Conservation (phyloP, 2,888 invertebrate genomes). For the Orthosia incerta region DNA sequence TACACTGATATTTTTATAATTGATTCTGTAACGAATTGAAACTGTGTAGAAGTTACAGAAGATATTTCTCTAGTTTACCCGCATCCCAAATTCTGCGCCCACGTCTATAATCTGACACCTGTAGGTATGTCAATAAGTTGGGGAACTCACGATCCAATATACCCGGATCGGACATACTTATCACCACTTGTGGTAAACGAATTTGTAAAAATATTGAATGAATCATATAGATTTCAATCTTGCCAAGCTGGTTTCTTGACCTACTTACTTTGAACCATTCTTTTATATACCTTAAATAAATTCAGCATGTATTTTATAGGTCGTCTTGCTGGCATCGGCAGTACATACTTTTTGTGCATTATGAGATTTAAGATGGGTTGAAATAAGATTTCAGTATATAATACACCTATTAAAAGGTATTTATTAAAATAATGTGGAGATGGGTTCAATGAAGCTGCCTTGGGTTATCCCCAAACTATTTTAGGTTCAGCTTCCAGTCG, state of each 20-base stretch:
- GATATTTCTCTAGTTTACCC: no score
- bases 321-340: constrained; percentile 2
- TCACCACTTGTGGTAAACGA: no score
- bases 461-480: no score
- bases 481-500: no score
- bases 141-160: no score
- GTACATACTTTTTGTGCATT: constrained; percentile 2
- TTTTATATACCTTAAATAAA: background rate
- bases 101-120: no score
- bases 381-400: constrained; percentile 9
- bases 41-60: no score
- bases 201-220: background rate
- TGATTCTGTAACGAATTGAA: no score
- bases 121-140: no score
- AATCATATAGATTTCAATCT: background rate
- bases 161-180: no score
- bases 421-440: constrained; percentile 12
- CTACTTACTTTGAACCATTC: background rate
- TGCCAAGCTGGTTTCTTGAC: background rate
- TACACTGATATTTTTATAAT: no score
- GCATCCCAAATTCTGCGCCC: no score
- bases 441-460: background rate
- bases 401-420: constrained; percentile 12
- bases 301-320: constrained; percentile 5
- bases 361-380: background rate